Evolutionary conservation across 2,113 vertebrate species (phyloP), one percentile per base, ranked within the genome.

Genomic region (Scophthalmus maximus): DNA sequence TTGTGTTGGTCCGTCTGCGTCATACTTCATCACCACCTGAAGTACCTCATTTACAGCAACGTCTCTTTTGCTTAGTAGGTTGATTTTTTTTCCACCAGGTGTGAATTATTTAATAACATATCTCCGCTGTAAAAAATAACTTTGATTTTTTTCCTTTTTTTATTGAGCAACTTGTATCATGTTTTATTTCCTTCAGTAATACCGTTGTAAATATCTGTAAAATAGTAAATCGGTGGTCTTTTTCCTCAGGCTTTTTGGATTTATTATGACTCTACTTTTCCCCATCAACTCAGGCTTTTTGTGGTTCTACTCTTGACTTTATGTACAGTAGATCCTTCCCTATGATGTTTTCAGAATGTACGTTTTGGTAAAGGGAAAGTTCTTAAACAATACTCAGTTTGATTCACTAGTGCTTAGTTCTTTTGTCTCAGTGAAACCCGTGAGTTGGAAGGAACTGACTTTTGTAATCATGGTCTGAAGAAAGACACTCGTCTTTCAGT

Each of bases 91-190:
- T 93, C 93, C 94, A 95, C 88, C 94, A 95, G 95, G 95, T 92
- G 96, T 97, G 95, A 97, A 97, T 92, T 97, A 98, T 98, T 98
- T 98, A 98, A 99, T 95, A 95, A 95, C 82, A 94, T 96, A 95
- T 96, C 94, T 93, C 90, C 92, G 92, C 88, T 98, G 95, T 98
- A 96, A 95, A 95, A 95, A 93, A 94, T 95, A 95, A 91, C 89
- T 89, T 93, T 89, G 87, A 92, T 77, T 71, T 51, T n/a, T 83
- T 91, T 76, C 93, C 87, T 91, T 93, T 80, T 61, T 78, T 46
- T 57, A 93, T n/a, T n/a, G 94, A 95, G 93, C 91, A 89, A 91
- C 92, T 95, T 93, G 79, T 92, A 87, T 95, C 92, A 72, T 76
- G 50, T 80, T 76, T 95, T n/a, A n/a, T 95, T 95, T 94, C 46